A percentile compares a stretch with the other conserved stretches of the same genome.
These are phyloP conservation scores for Galeopterus variegatus DNA, from an alignment of 2,113 vertebrate genomes.

Conservation along the genomic window DNA sequence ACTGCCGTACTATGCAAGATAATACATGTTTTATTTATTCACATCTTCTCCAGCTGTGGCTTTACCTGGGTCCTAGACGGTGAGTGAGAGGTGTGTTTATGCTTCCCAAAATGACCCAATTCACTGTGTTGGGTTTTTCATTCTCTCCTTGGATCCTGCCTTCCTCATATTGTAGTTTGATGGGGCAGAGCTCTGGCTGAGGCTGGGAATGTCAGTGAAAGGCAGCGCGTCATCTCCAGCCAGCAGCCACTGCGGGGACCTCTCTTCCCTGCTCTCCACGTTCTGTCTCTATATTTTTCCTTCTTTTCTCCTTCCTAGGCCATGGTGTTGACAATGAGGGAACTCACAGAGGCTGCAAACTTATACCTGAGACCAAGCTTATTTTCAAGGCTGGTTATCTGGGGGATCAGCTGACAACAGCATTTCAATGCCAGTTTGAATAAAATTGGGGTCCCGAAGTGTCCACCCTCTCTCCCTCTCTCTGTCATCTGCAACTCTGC, in stretches of 20 bases:
- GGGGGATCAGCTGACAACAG: neutral
- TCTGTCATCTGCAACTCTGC: neutral
- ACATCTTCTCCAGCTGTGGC: neutral
- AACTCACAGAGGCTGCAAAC: neutral
- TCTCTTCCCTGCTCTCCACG: neutral
- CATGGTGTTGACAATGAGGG: neutral
- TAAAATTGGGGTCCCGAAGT: neutral
- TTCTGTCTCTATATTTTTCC: neutral
- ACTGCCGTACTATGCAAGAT: neutral
- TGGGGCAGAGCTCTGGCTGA: no score
- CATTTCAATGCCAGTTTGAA: neutral
- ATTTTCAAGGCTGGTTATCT: neutral
- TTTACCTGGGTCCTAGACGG: neutral
- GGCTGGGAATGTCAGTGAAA: neutral
- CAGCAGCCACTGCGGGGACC: neutral
- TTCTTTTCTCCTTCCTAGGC: neutral
- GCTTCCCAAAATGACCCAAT: neutral
- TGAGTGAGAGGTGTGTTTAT: neutral
- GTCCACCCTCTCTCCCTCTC: neutral
- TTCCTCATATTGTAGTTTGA: neutral
- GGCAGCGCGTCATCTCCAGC: accelerated
- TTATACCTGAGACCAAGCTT: neutral
- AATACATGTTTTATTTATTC: neutral
- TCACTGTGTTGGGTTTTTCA: neutral
- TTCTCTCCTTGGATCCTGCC: neutral